Evolutionary conservation across 2,888 invertebrate species (phyloP), one percentile per base, ranked within the genome.

Genomic region (Dryobota labecula): DNA sequence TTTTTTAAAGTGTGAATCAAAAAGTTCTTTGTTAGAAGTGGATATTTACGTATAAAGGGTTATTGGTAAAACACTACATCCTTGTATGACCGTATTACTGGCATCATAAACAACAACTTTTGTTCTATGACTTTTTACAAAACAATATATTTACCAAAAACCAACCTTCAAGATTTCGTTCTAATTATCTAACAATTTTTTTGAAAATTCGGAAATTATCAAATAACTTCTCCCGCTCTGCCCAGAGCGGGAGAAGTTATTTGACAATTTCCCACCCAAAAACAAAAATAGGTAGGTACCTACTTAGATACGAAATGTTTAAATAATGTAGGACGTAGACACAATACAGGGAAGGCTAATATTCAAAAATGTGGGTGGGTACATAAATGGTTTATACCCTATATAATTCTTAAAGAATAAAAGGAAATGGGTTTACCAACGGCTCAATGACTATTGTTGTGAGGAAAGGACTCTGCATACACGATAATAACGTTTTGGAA

Each of bases 401-500:
- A 76, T 61, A 68, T 62, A 69, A 70, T 60, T 45, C 49, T 65
- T 30, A 33, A 20, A 11, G 58, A 57, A 51, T 54, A 54, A 54
- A 79, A 65, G 27, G 53, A 47, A 65, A 66, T 51, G 15, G 65
- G 36, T 30, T 51, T 47, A 69, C 38, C 11, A 33, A 38, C 51
- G 41, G 53, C 57, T 65, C 63, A 62, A 69, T 60, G 77, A 51
- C 49, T 45, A 69, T 71, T 71, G 57, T 74, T 75, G 80, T 70
- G 69, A 54, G 69, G 7, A 75, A 75, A 75, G 71, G 70, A 54
- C 67, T 64, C 54, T 1, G 62, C 30, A 70, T 67, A 70, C 82
- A 76, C 66, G 56, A 69, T 63, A 75, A 80, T 75, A 82, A 67
- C 49, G 66, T 73, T 70, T 71, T 64, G 56, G 71, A 71, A 71